These are phyloP conservation scores for Deroptyus accipitrinus DNA, from an alignment of 2,113 vertebrate genomes.

Conservation along the genomic window DNA sequence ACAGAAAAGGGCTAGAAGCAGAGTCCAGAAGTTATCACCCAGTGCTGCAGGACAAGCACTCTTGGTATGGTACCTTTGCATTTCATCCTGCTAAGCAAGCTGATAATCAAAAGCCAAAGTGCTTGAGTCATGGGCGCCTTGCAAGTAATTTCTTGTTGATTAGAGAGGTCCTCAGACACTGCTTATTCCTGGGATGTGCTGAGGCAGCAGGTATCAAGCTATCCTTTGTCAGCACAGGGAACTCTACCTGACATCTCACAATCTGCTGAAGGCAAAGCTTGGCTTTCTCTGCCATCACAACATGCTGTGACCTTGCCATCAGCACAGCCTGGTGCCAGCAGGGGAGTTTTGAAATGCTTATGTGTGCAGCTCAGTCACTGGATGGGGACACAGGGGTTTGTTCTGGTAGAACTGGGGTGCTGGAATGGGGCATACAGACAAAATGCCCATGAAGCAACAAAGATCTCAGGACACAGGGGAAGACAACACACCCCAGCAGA, in stretches of 20 bases:
- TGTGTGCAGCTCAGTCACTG: background rate
- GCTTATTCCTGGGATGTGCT: background rate
- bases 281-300: background rate
- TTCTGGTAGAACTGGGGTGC: background rate
- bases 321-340: background rate
- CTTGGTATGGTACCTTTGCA: background rate
- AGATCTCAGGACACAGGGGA: background rate
- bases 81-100: background rate
- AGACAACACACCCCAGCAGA: background rate
- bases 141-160: background rate
- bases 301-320: background rate
- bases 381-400: background rate
- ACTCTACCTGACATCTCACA: background rate
- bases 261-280: background rate
- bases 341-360: background rate
- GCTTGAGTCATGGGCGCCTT: background rate
- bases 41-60: background rate
- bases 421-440: rapidly evolving
- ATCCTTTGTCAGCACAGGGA: background rate
- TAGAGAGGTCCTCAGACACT: background rate
- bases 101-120: background rate
- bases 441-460: background rate
- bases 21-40: background rate
- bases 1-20: background rate
- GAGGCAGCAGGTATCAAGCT: background rate